phyloP scores from a whole-genome alignment of 2,888 invertebrate genomes.

The Ommatoiulus sabulosus region DNA sequence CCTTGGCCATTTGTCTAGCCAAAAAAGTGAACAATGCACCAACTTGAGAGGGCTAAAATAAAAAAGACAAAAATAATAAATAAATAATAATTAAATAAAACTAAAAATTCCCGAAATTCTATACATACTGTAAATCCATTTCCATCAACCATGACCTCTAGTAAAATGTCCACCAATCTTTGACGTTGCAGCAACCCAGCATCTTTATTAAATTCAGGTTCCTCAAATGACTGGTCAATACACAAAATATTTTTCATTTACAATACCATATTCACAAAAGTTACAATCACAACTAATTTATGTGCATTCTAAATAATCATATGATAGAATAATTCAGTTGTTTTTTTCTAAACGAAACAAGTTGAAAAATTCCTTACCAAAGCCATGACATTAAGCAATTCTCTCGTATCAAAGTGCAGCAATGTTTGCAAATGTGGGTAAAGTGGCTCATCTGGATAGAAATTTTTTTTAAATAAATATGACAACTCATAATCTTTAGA shows the following conservation, averaged over 20 bases:
- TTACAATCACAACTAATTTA: neutral
- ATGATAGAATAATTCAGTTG: neutral
- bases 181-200: slow-evolving; percentile 79
- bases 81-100: neutral
- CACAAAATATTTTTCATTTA: neutral
- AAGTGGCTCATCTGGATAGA: slow-evolving; percentile 62
- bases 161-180: slow-evolving; percentile 81
- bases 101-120: neutral
- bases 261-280: too few relatives aligned
- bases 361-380: slow-evolving; percentile 67
- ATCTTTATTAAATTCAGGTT: slow-evolving; percentile 80
- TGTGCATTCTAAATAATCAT: neutral
- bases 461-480: neutral
- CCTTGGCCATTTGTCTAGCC: slow-evolving; percentile 74
- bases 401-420: slow-evolving; percentile 84
- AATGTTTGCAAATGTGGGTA: slow-evolving; percentile 72
- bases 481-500: neutral
- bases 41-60: slow-evolving; percentile 72
- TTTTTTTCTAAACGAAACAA: neutral
- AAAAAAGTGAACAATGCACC: slow-evolving; percentile 77
- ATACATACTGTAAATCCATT: slow-evolving; percentile 76
- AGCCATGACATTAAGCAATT: slow-evolving; percentile 86
- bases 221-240: slow-evolving; percentile 78
- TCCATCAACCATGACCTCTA: slow-evolving; percentile 77
- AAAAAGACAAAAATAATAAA: neutral